Percentiles rank a stretch among this genome's conserved stretches.
These are phyloP conservation scores for Leucophenga varia DNA, from an alignment of 1,140 invertebrate species.

Conservation along the genomic window DNA sequence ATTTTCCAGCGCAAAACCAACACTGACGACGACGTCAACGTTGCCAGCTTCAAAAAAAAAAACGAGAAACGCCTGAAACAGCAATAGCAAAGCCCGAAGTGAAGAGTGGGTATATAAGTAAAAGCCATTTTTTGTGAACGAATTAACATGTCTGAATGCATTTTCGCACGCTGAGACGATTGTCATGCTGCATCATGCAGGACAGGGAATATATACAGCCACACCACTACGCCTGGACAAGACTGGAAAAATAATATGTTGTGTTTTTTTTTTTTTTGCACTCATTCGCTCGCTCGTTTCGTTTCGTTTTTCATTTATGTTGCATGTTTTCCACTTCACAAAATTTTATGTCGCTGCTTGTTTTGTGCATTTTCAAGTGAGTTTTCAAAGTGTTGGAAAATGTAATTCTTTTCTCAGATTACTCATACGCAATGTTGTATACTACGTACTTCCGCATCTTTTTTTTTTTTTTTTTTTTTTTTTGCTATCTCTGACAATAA, in stretches of 20 bases:
- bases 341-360: slow-evolving; percentile 52
- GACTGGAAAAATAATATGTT: slow-evolving; percentile 38
- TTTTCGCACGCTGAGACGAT: no score
- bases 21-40: no score
- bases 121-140: slow-evolving; percentile 41
- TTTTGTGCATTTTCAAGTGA: no score
- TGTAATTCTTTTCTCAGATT: slow-evolving; percentile 35
- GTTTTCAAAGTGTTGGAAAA: slow-evolving; percentile 54
- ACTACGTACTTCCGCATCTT: slow-evolving; percentile 44
- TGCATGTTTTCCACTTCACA: slow-evolving; percentile 52
- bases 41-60: no score
- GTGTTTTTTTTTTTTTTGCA: background rate
- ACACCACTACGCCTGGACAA: no score
- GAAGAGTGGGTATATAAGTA: no score
- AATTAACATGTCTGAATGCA: slow-evolving; percentile 45
- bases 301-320: slow-evolving; percentile 38
- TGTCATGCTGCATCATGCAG: slow-evolving; percentile 9
- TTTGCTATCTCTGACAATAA: slow-evolving; percentile 38
- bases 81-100: no score
- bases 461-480: slow-evolving; percentile 19
- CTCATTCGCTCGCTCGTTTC: slow-evolving; percentile 31
- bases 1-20: no score
- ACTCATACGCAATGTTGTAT: no score
- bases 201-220: background rate
- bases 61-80: no score